Evolutionary conservation across 2,797 vertebrate genomes (phyloP), one percentile per base, ranked within the genome.

Genomic region (Dendrocincla fuliginosa): DNA sequence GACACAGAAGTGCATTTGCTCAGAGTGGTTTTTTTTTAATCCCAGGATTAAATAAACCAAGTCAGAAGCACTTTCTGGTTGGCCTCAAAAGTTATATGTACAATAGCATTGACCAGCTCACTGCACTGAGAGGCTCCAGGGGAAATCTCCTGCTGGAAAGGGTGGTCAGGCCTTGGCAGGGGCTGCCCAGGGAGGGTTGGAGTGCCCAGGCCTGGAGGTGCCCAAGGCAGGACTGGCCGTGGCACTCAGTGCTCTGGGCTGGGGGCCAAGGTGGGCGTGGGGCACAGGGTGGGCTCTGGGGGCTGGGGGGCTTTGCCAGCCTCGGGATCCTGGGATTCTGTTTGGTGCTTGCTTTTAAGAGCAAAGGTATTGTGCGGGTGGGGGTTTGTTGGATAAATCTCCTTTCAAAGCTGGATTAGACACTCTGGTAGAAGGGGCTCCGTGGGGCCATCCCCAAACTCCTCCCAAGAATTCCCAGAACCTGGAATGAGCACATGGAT

Each of bases 201-300:
- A 41, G 41, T 41, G 41, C 15, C 41, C 41, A 41, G 15, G 15
- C 67, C 59, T 65, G 59, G 16, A n/a, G 47, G 44, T 59, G 52
- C 0, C 68, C 60, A 1, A 9, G 60, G 60, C n/a, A 46, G 9
- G 18, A 1, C 52, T 74, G 85, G 52, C 28, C 0, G 11, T 55
- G 74, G 12, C 74, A 69, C 56, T 59, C 17, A 2, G n/a, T 1
- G 61, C 61, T 25, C 55, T 30, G 73, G 41, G 41, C 33, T 73
- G 81, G 25, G 37, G 18, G n/a, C 14, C 33, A 30, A 3, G 35
- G 35, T n/a, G 50, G 25, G 33, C 1, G 11, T 12, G 0, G 1
- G 37, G 28, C 68, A 33, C 68, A 46, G 24, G 7, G 23, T 0
- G 33, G 39, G 2, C 6, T 67, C 1, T 0, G 2, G 47, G 78